phyloP scores from a whole-genome alignment of 2,797 vertebrate genomes.

The Poeciliopsis turneri region DNA sequence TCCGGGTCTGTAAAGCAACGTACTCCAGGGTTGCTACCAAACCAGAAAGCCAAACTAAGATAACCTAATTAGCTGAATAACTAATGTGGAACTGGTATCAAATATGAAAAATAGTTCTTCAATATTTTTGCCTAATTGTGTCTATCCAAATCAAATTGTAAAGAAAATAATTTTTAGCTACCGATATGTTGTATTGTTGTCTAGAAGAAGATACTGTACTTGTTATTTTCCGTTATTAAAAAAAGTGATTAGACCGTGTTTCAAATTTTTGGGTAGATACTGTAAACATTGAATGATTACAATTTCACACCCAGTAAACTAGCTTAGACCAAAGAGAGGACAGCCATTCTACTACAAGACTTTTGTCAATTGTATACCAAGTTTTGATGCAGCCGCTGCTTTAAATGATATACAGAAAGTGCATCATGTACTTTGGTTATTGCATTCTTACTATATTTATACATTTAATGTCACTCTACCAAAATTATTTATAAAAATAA shows the following conservation, averaged over 20 bases:
- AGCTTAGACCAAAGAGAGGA: neutral
- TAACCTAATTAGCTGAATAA: neutral
- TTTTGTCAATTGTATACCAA: neutral
- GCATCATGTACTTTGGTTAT: slow-evolving; percentile 1
- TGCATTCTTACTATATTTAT: neutral
- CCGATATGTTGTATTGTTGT: neutral
- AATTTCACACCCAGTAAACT: neutral
- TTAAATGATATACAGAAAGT: neutral
- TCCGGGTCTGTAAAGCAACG: neutral
- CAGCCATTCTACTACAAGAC: neutral
- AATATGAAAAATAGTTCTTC: neutral
- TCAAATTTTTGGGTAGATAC: neutral
- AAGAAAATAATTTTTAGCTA: neutral
- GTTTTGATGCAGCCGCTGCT: neutral
- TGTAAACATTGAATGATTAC: neutral
- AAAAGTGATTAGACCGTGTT: neutral
- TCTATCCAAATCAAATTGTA: neutral
- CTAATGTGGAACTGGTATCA: neutral
- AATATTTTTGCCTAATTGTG: neutral
- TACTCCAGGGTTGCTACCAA: neutral
- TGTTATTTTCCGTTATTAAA: neutral
- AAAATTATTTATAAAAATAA: neutral
- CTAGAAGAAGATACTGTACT: neutral
- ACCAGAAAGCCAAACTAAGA: neutral
- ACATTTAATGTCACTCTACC: neutral